These are phyloP conservation scores for Macaca nemestrina DNA, from an alignment of 2,113 vertebrate species.

Conservation along the genomic window DNA sequence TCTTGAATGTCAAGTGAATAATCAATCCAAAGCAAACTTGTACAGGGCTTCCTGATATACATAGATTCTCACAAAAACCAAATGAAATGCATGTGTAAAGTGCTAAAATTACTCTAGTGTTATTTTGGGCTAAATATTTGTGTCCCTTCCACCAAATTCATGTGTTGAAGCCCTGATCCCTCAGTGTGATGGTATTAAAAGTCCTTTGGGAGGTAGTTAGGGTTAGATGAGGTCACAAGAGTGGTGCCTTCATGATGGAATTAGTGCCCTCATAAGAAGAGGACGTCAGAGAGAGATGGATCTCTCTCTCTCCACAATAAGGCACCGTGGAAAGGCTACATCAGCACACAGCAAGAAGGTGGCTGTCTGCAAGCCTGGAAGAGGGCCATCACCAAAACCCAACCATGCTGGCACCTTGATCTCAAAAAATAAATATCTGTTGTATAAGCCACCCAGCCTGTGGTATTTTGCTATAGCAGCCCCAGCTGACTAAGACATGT, in stretches of 20 bases:
- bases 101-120: neutral
- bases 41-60: neutral
- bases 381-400: neutral
- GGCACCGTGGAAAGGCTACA: neutral
- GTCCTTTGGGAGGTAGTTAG: neutral
- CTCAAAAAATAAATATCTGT: neutral
- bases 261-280: neutral
- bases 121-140: neutral
- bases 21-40: neutral
- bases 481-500: neutral
- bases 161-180: neutral
- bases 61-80: neutral
- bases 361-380: neutral
- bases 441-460: neutral
- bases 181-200: neutral
- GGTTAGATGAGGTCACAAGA: neutral
- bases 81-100: neutral
- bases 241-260: neutral
- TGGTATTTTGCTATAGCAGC: neutral
- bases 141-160: neutral
- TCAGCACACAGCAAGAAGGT: neutral
- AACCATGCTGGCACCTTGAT: neutral
- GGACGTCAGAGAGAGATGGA: neutral
- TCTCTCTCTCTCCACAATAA: neutral
- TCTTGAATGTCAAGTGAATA: slow-evolving; percentile 19